Conservation (phyloP, 2,888 invertebrate genomes). For the Ectemnius cavifrons region DNA sequence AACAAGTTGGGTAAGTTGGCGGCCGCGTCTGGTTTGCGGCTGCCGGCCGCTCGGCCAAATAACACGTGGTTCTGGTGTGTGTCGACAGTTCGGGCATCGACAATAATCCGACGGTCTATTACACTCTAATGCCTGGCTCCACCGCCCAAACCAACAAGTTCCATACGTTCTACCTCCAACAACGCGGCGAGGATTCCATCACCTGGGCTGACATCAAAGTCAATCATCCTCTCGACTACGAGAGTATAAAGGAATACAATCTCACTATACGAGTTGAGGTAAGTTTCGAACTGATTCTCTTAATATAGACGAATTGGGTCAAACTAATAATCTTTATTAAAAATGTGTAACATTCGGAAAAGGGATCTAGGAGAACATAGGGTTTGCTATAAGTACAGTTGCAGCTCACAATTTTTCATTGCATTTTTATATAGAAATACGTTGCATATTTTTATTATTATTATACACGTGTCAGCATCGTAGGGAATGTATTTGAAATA, state of each 20-base stretch:
- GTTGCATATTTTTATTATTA: too few relatives aligned
- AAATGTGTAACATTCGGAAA: too few relatives aligned
- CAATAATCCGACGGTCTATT: constrained; percentile 97
- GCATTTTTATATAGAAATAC: too few relatives aligned
- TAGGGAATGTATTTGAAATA: too few relatives aligned
- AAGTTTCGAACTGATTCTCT: constrained; percentile 69
- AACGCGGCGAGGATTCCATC: constrained; percentile 93
- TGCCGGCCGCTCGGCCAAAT: constrained; percentile 7
- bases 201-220: constrained; percentile 98
- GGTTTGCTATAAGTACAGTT: too few relatives aligned
- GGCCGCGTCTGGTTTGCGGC: too few relatives aligned
- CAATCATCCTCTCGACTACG: constrained; percentile 96
- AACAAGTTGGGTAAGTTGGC: too few relatives aligned
- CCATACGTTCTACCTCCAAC: constrained; percentile 97
- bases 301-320: too few relatives aligned
- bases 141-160: constrained; percentile 97
- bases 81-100: constrained; percentile 93
- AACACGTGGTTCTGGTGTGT: constrained; percentile 62
- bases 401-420: too few relatives aligned
- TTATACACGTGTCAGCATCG: too few relatives aligned
- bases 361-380: too few relatives aligned
- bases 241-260: constrained; percentile 97
- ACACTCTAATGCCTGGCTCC: constrained; percentile 96
- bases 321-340: too few relatives aligned
- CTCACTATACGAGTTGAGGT: constrained; percentile 97